A percentile compares a stretch with the other conserved stretches of the same genome.
Conservation (phyloP, 2,888 invertebrate genomes). For the Pollenia angustigena region DNA sequence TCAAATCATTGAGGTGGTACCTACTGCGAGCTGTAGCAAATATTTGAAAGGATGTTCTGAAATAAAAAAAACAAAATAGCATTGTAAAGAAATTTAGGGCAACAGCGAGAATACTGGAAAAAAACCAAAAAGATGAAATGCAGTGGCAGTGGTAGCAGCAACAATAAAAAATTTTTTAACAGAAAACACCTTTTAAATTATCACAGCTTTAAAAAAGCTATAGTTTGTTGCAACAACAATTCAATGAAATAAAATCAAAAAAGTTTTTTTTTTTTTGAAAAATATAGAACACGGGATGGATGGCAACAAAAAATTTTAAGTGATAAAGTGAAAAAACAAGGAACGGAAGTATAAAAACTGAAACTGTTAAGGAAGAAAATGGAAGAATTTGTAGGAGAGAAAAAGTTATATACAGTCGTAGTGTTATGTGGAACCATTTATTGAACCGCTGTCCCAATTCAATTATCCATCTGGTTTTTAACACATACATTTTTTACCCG, state of each 20-base stretch:
- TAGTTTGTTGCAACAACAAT: slow-evolving; percentile 24
- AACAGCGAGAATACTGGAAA: slow-evolving; percentile 14
- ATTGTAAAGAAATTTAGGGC: slow-evolving; percentile 56
- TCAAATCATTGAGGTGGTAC: slow-evolving; percentile 61
- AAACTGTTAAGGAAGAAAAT: no score
- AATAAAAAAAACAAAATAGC: slow-evolving; percentile 25
- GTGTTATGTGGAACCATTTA: no score
- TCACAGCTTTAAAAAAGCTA: background rate
- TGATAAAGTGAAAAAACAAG: background rate
- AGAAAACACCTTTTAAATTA: slow-evolving; percentile 37
- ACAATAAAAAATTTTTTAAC: slow-evolving; percentile 14
- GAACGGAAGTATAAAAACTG: background rate
- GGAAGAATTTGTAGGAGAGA: no score
- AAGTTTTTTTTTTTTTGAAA: background rate
- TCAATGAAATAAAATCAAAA: no score
- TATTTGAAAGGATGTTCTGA: slow-evolving; percentile 51
- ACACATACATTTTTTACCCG: no score
- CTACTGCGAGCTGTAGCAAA: slow-evolving; percentile 53
- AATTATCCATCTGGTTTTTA: no score
- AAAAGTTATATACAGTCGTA: no score
- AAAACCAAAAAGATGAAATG: slow-evolving; percentile 14
- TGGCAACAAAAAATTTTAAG: slow-evolving; percentile 2
- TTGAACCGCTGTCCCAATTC: no score
- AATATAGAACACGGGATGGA: slow-evolving; percentile 42
- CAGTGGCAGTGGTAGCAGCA: slow-evolving; percentile 6